Base-by-base conservation (phyloP, 2,797 vertebrate species). In the Muscicapa striata region DNA sequence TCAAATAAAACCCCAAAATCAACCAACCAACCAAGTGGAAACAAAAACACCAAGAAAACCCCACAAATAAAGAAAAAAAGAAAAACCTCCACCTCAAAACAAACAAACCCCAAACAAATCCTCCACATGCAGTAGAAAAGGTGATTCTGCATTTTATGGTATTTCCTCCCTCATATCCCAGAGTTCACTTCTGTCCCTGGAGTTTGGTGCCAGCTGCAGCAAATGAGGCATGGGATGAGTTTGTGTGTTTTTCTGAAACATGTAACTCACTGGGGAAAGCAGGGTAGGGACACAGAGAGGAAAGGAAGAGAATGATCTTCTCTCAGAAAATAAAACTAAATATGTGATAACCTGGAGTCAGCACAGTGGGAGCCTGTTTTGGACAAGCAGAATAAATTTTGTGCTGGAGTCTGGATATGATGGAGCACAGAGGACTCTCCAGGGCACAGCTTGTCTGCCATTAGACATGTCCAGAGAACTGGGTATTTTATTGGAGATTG, bases 221-320 rank as follows among this genome's bases (percentile, higher is more conserved):
- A 84, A 94, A 95, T 89, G 94, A 96, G 87, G 95, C 94, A 84
- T 88, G 69, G 68, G 76, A 96, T 75, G 79, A 93, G 49, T 83
- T 61, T 94, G 49, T 66, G 1, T 69, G 86, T 59, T 89, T 55
- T 63, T 90, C 78, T 64, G 63, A 91, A 89, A 86, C 30, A 51
- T 11, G 36, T 10, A 84, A 46, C 66, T 92, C 89, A 29, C 81
- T 45, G 70, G 81, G 72, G 85, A 87, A 8, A 73, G 14, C 16
- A 43, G 57, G 17, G 38, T 5, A 89, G 75, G 66, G 75, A 59
- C 54, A 64, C 45, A 10, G 8, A 30, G 40, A 16, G 84, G 78
- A 82, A 89, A 52, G 32, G 68, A 57, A 57, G 45, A 30, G 54
- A 94, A 93, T 8, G 26, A 81, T 87, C 58, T 58, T 49, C 46